Evolutionary conservation across 2,888 invertebrate genomes (phyloP), one percentile per base, ranked within the genome.

Genomic region (Stegana nigrithorax): DNA sequence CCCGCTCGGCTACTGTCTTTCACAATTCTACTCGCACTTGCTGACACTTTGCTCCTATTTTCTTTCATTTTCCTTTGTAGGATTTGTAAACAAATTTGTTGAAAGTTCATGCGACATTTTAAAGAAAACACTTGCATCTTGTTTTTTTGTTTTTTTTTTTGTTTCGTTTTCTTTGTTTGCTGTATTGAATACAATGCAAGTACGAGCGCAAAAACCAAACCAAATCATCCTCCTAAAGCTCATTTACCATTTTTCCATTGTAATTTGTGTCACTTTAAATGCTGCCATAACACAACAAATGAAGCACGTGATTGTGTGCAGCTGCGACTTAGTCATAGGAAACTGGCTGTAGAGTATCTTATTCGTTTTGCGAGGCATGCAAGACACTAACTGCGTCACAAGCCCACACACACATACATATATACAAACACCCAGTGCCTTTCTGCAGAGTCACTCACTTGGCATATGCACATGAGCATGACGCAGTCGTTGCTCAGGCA

Each of bases 11-110:
- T n/a, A n/a, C n/a, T n/a, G 39, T 39, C 12, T n/a, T 39, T 12
- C 10, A 42, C n/a, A 42, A 42, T 7, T 1, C 42, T 7, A 5
- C 14, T 25, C 26, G 12, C 27, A 51, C 27, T 2, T 26, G 51
- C 51, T 51, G 51, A n/a, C 51, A 26, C 14, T 51, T 51, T 51
- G 19, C 23, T 19, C 12, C 26, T 14, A 26, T 51, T 51, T 39
- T 39, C 5, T 4, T 5, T 17, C n/a, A 23, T 45, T 45, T 45
- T 45, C 21, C 1, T 23, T 32, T 32, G 53, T 53, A 7, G n/a
- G 32, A 53, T 53, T 27, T 53, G 53, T 53, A 26, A 53, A 19
- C 53, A 53, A 53, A 32, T 32, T 53, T 26, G 32, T 53, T 19
- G 32, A 8, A 53, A 53, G 29, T 53, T 53, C 32, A 53, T 53